Evolutionary conservation across 1,140 invertebrate genomes (phyloP), one percentile per base, ranked within the genome.

Genomic region (Antheraea pernyi): DNA sequence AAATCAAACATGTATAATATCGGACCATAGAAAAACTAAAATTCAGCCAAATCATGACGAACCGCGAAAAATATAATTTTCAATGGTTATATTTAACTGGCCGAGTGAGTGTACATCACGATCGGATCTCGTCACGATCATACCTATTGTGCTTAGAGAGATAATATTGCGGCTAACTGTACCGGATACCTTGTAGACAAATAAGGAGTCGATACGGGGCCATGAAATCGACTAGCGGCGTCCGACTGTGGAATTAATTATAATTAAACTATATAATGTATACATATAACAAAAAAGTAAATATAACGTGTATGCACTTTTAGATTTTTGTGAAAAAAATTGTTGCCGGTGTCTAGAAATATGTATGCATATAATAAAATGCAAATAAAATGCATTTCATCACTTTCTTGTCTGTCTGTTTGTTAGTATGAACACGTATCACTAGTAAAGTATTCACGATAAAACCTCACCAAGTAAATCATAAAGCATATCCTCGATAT

Each of bases 161-260:
- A 85, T 81, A 77, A 82, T 82, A 82, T 84, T 83, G 80, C 80
- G 72, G 70, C 71, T 88, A 88, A 88, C 85, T 86, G 85, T 88
- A 88, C 77, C 68, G 75, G 78, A 85, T 82, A 76, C 79, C 71
- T 75, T 69, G 78, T 84, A 85, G 83, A 87, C 83, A 84, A 88
- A 86, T 86, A 88, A 86, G 85, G 84, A 85, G 78, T 48, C 64
- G 37, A 39, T 48, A 66, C 72, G 8, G n/a, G 76, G 81, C 80
- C 69, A 73, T 11, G 59, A 72, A 68, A 75, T 4, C n/a, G 8
- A 70, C 71, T 73, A n/a, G 10, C n/a, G 1, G 11, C 11, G 5
- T 16, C 2, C 0, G 46, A 0, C 13, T n/a, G 6, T 53, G 16
- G 46, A 53, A 13, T 10, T 53, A 53, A 30, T 30, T 30, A 2